phyloP scores from a whole-genome alignment of 2,113 vertebrate genomes.

The Capreolus pygargus region DNA sequence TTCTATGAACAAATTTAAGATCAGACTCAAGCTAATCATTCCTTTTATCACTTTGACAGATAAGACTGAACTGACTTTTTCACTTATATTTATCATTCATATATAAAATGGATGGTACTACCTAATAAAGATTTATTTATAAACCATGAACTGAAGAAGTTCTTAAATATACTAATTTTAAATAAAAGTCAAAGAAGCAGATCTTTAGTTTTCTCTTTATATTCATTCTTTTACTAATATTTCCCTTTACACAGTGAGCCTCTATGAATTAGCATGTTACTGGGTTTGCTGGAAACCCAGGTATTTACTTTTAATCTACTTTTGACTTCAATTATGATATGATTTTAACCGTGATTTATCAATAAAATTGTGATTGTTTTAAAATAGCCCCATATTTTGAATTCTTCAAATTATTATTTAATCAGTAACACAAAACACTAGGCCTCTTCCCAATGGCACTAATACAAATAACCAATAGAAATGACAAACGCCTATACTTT shows the following conservation, averaged over 20 bases:
- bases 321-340: neutral
- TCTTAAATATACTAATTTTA: conserved; percentile 2
- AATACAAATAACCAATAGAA: neutral
- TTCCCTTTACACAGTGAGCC: neutral
- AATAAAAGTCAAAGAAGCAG: neutral
- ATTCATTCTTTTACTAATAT: neutral
- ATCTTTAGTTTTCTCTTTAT: neutral
- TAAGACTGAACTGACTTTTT: neutral
- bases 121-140: neutral
- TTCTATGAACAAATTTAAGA: neutral
- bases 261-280: neutral
- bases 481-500: neutral
- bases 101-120: neutral
- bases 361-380: neutral
- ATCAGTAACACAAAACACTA: neutral
- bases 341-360: neutral
- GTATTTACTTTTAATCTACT: neutral
- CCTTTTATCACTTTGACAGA: neutral
- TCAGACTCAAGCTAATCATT: neutral
- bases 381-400: neutral
- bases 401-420: neutral
- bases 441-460: neutral
- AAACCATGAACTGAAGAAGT: neutral
- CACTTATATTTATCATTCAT: neutral
- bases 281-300: neutral